Conservation (phyloP, 2,797 vertebrate species). For the Ataeniobius toweri region DNA sequence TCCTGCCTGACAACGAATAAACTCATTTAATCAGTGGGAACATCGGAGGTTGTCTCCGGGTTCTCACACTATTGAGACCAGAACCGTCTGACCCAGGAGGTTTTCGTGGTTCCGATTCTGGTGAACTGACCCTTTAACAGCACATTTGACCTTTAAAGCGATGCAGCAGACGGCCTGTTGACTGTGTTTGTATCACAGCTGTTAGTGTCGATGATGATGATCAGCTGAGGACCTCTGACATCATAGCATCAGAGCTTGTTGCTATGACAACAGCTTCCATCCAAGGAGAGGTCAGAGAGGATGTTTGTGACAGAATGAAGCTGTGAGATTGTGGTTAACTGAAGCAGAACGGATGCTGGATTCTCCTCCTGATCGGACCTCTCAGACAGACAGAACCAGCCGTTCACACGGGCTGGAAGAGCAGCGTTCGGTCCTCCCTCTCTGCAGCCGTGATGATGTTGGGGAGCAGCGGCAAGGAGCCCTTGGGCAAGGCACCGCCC, state of each 20-base stretch:
- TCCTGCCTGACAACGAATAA: background rate
- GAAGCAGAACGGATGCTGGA: background rate
- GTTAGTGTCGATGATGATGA: background rate
- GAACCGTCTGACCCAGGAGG: background rate
- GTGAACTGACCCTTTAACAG: background rate
- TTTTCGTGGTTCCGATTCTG: background rate
- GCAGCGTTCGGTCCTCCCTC: no score
- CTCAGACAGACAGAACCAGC: no score
- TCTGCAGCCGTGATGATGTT: no score
- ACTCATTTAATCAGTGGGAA: background rate
- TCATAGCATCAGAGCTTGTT: conserved; percentile 13
- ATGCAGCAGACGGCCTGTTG: conserved; percentile 1
- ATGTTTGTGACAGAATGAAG: background rate
- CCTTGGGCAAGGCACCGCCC: no score
- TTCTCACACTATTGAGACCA: background rate
- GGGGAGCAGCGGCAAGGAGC: no score
- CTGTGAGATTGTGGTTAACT: background rate
- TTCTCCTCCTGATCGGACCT: background rate
- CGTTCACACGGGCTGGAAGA: no score
- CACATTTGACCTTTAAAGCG: background rate
- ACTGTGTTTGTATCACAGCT: background rate
- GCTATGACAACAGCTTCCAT: conserved; percentile 4
- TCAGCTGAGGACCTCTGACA: no score
- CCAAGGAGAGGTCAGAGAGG: background rate
- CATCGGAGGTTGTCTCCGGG: background rate